A percentile compares a stretch with the other conserved stretches of the same genome.
These are phyloP conservation scores for Monarcha castaneiventris DNA, from an alignment of 2,113 vertebrate species.

Conservation along the genomic window DNA sequence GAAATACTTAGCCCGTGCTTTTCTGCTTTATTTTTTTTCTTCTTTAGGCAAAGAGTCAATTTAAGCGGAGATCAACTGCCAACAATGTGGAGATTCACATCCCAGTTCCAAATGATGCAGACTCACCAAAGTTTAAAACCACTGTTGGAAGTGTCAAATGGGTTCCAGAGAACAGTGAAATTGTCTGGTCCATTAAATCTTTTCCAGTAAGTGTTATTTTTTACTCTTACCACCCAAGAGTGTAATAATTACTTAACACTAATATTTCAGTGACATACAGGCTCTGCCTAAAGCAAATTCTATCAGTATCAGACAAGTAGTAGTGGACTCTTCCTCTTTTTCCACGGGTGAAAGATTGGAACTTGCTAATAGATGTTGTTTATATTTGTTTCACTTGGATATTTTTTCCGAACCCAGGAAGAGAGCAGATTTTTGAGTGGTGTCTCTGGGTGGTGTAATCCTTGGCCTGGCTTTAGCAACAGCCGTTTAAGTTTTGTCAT, in stretches of 20 bases:
- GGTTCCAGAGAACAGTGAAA: conserved; percentile 97
- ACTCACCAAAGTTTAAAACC: conserved; percentile 98
- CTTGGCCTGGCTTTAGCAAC: conserved; percentile 6
- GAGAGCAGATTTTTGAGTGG: not conserved
- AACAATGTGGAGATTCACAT: conserved; percentile 99
- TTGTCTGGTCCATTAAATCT: conserved; percentile 98
- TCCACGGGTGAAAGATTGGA: not conserved
- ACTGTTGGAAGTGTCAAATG: conserved; percentile 98
- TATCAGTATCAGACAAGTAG: not conserved
- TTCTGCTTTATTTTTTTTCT: not conserved
- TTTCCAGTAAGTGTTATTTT: conserved; percentile 85
- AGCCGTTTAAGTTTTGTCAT: not conserved
- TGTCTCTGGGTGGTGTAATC: not conserved
- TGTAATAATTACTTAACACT: not conserved
- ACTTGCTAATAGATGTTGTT: not conserved
- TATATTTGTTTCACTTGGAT: not conserved
- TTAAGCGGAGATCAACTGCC: conserved; percentile 94
- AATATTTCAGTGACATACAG: not conserved
- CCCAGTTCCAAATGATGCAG: conserved; percentile 94
- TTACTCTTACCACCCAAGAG: not conserved
- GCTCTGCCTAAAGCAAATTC: not conserved
- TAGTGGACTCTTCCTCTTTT: not conserved
- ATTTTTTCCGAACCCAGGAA: not conserved
- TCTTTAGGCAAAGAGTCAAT: conserved; percentile 93
- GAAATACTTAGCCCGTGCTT: not conserved